A percentile compares a stretch with the other conserved stretches of the same genome.
Conservation (phyloP, 2,797 vertebrate genomes). For the Gymnopithys bicolor region DNA sequence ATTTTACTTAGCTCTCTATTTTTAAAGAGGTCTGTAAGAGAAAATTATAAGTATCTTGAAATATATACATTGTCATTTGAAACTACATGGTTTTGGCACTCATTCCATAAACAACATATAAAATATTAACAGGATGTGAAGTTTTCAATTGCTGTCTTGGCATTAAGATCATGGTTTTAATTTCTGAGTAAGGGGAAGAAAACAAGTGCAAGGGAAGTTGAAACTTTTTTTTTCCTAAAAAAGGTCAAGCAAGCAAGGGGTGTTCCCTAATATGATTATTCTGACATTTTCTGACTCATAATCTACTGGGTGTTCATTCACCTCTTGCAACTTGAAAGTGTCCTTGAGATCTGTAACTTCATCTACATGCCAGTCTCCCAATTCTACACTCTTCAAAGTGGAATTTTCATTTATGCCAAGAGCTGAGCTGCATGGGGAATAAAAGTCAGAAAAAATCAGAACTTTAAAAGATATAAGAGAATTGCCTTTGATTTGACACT, state of each 20-base stretch:
- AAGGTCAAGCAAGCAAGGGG: background rate
- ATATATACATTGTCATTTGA: background rate
- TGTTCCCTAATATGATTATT: background rate
- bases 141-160: background rate
- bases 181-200: background rate
- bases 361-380: background rate
- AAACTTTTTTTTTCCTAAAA: background rate
- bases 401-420: conserved; percentile 19
- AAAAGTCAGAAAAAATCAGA: background rate
- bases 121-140: background rate
- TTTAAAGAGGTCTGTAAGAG: background rate
- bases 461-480: background rate
- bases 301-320: background rate
- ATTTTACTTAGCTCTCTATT: background rate
- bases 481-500: conserved; percentile 5
- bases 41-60: background rate
- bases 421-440: background rate
- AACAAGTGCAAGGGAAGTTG: background rate
- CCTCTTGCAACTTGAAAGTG: conserved; percentile 12
- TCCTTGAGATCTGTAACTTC: conserved; percentile 43
- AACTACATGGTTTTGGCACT: background rate
- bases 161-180: background rate
- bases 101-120: background rate
- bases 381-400: conserved; percentile 22
- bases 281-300: conserved; percentile 14